Conservation (phyloP, 2,797 vertebrate species). For the Cryptoprocta ferox region DNA sequence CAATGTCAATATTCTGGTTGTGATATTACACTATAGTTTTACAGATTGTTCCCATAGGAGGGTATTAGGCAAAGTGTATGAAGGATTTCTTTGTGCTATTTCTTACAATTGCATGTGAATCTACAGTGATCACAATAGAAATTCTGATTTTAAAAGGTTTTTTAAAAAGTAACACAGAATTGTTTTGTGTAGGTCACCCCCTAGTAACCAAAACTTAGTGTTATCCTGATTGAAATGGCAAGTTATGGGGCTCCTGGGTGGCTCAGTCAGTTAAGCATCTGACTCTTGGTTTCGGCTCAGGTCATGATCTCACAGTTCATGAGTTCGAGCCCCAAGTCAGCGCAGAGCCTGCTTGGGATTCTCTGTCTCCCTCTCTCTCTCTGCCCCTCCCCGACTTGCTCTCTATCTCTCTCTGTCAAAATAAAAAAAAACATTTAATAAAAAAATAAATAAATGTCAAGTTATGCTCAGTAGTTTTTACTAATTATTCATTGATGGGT, state of each 20-base stretch:
- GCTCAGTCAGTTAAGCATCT: too few species aligned
- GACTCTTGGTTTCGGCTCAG: too few species aligned
- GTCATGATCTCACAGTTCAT: too few species aligned
- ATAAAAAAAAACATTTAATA: too few species aligned
- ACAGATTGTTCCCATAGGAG: not conserved
- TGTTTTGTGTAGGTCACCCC: not conserved
- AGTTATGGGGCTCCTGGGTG: not conserved
- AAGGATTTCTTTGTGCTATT: not conserved
- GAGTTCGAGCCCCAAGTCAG: too few species aligned
- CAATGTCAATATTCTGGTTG: not conserved
- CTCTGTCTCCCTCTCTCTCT: too few species aligned
- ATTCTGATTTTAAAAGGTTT: not conserved
- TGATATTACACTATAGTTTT: not conserved
- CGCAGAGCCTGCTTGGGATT: too few species aligned
- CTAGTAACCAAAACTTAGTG: not conserved
- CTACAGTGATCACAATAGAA: not conserved
- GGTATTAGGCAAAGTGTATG: not conserved
- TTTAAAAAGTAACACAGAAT: not conserved
- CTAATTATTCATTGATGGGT: not conserved
- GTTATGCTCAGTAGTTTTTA: not conserved
- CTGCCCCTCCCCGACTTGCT: too few species aligned
- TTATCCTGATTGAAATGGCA: conserved; percentile 23
- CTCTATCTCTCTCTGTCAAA: too few species aligned
- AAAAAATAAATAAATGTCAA: not conserved
- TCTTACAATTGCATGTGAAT: not conserved